phyloP scores from a whole-genome alignment of 2,888 invertebrate genomes.

The Trichopoda pennipes region DNA sequence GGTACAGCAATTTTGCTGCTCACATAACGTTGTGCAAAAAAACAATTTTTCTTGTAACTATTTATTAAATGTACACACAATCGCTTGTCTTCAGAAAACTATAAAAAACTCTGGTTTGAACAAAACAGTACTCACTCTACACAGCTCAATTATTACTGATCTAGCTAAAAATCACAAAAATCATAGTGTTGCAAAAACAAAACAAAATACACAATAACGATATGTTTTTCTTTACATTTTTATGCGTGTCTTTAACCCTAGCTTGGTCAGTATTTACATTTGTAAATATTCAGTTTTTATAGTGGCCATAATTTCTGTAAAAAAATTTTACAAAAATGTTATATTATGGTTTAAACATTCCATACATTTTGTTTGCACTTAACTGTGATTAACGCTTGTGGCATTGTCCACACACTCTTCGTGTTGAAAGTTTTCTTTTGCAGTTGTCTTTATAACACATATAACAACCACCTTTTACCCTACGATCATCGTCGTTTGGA shows the following conservation, averaged over 20 bases:
- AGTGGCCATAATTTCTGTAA: no score
- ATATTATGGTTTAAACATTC: no score
- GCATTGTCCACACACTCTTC: conserved; percentile 20
- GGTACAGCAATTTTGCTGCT: conserved; percentile 30
- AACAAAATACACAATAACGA: no score
- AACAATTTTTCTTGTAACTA: not conserved
- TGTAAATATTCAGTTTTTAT: no score
- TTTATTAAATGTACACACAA: not conserved
- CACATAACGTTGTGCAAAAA: not conserved
- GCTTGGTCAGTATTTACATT: no score
- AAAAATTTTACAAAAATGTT: no score
- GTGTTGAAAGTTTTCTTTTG: conserved; percentile 42
- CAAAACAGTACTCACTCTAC: no score
- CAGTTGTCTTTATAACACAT: conserved; percentile 31
- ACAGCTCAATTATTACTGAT: no score
- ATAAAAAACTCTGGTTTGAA: not conserved
- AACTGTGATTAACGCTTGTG: conserved; percentile 27
- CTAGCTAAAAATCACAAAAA: no score
- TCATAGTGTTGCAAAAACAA: no score
- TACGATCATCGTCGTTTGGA: conserved; percentile 34
- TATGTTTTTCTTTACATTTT: not conserved
- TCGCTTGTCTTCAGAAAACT: not conserved
- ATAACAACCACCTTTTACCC: conserved; percentile 22
- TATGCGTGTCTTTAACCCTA: no score
- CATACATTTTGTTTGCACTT: not conserved